Base-by-base conservation (phyloP, 2,888 invertebrate genomes). In the Nezara viridula region DNA sequence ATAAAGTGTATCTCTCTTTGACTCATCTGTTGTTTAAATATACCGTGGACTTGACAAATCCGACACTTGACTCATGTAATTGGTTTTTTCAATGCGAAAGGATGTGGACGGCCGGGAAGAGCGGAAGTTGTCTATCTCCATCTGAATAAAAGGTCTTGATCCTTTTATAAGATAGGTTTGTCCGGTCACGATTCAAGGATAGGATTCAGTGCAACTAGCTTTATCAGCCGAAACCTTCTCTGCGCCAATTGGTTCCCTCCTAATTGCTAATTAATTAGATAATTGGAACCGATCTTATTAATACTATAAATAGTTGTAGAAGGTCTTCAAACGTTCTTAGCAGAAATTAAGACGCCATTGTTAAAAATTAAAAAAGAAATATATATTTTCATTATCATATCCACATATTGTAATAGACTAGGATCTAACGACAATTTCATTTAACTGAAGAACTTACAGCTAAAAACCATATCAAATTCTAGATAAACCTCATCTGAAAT, bases 41-140 rank as follows among this genome's bases (percentile, higher is more conserved):
- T 60, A 6, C 0, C 14, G 9, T 12, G 12, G 27, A 66, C 32
- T 27, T 6, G 66, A 32, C 16, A 21, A 73, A 73, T 73, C 66
- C 66, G 44, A 40, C 81, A 81, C 81, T 81, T 81, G 81, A 40
- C 40, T 81, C 44, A 19, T 32, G 14, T 81, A 81, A 81, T 81
- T 81, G 81, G 81, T 81, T 44, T 47, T 40, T 47, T n/a, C n/a
- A 47, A 81, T 44, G 40, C 10, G 81, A 47, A 81, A 81, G 81
- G 81, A 81, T 47, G 81, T 81, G 81, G 86, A 52, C 16, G 86
- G 24, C 21, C 32, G 14, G 10, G 86, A 73, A 73, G 66, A 73
- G 37, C 86, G 86, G 86, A 86, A 86, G 55, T 52, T 40, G 86
- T 86, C 55, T 55, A 86, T 86, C 86, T 86, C 86, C 86, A 86